These are phyloP conservation scores for Drosophila aff. DNA, from an alignment of 1,140 invertebrate species.

Conservation along the genomic window DNA sequence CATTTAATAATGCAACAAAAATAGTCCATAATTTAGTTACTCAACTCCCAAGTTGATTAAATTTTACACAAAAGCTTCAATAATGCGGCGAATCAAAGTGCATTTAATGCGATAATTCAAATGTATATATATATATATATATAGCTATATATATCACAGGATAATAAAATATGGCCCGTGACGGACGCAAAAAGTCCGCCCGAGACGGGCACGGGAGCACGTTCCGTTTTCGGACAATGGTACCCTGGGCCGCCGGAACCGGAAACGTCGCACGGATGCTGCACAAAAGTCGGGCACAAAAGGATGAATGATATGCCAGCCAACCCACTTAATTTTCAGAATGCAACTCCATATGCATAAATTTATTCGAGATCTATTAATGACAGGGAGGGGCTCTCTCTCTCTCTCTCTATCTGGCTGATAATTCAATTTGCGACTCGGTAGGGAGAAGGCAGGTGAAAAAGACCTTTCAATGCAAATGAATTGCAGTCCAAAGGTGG, in stretches of 20 bases:
- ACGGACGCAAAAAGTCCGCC: conserved; percentile 28
- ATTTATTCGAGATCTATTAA: conserved; percentile 29
- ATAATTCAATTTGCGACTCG: conserved; percentile 65
- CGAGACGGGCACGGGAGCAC: conserved; percentile 14
- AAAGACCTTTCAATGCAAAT: conserved; percentile 48
- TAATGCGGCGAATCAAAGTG: conserved; percentile 38
- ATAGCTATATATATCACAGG: conserved; percentile 6
- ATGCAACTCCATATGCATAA: conserved; percentile 37
- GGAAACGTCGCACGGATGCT: conserved; percentile 47
- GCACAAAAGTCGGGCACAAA: conserved; percentile 58
- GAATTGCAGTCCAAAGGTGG: conserved; percentile 8
- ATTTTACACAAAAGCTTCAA: conserved; percentile 52
- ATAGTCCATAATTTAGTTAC: conserved; percentile 48
- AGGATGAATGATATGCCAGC: conserved; percentile 39
- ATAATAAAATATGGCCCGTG: conserved; percentile 52
- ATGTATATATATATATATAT: conserved; percentile 14
- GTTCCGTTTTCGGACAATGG: conserved; percentile 40
- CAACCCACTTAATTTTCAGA: conserved; percentile 12
- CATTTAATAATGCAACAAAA: conserved; percentile 63
- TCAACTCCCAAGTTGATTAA: conserved; percentile 55
- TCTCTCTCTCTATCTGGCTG: not conserved
- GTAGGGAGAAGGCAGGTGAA: conserved; percentile 22
- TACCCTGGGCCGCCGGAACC: conserved; percentile 41
- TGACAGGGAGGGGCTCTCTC: not conserved
- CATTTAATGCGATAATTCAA: conserved; percentile 64